A percentile compares a stretch with the other conserved stretches of the same genome.
These are phyloP conservation scores for Pygathrix nemaeus DNA, from an alignment of 2,113 vertebrate species.

Conservation along the genomic window DNA sequence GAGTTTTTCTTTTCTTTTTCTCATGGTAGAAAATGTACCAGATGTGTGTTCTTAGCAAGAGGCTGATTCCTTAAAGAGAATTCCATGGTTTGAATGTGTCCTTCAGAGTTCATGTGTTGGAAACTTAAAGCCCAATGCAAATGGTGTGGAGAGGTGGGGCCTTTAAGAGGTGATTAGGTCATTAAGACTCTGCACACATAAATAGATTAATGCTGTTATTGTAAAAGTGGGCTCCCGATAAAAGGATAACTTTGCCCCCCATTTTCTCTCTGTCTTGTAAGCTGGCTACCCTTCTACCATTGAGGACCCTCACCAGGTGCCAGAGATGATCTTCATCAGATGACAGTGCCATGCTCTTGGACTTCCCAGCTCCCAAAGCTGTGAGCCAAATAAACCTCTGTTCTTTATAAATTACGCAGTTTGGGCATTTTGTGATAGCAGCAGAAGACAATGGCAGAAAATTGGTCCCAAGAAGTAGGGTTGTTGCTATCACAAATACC, in stretches of 20 bases:
- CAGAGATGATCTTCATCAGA: background rate
- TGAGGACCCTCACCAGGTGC: background rate
- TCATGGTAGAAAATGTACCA: background rate
- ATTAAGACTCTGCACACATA: background rate
- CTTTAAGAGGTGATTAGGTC: background rate
- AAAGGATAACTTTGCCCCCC: background rate
- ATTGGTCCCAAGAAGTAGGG: background rate
- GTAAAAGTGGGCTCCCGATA: background rate
- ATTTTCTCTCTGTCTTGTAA: background rate
- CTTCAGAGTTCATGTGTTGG: background rate
- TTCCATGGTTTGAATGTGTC: background rate
- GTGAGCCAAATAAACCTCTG: background rate
- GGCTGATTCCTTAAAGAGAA: background rate
- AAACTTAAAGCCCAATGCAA: background rate
- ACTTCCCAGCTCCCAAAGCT: background rate
- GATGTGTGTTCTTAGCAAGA: conserved; percentile 15
- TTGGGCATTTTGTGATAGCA: background rate
- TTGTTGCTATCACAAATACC: background rate
- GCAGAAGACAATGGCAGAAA: background rate
- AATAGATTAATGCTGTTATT: background rate
- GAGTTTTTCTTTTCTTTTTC: background rate
- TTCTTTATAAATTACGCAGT: background rate
- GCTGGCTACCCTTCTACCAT: background rate
- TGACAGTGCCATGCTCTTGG: background rate
- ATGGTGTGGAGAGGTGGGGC: too few species aligned